Percentiles rank a stretch among this genome's conserved stretches.
Evolutionary conservation across 1,140 invertebrate genomes (phyloP).

Genomic region (Scaptodrosophila lebanonensis): DNA sequence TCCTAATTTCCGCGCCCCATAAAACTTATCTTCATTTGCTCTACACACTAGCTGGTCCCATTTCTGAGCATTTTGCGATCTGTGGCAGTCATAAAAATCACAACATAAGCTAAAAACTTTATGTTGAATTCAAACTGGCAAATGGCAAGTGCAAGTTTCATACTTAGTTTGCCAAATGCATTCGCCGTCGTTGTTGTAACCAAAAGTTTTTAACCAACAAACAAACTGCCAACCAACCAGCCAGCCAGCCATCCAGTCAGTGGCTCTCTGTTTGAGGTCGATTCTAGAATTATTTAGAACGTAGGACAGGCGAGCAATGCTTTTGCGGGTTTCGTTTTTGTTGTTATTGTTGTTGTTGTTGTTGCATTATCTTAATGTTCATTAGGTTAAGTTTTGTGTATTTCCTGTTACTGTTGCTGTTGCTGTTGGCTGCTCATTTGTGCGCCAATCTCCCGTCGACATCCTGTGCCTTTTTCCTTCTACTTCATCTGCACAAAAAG

Average conservation of each 20-base stretch:
- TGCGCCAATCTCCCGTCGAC: slow-evolving; percentile 64
- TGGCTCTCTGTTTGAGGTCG: slow-evolving; percentile 46
- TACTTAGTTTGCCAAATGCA: slow-evolving; percentile 54
- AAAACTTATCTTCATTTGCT: slow-evolving; percentile 71
- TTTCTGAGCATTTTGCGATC: slow-evolving; percentile 2
- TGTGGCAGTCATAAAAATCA: slow-evolving; percentile 57
- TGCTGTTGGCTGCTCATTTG: slow-evolving; percentile 52
- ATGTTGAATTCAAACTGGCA: slow-evolving; percentile 67
- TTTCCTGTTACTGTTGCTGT: slow-evolving; percentile 46
- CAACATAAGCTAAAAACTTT: slow-evolving; percentile 74
- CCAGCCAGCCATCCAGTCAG: too few relatives aligned
- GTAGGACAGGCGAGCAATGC: slow-evolving; percentile 1
- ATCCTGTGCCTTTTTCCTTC: slow-evolving; percentile 39
- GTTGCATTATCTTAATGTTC: slow-evolving; percentile 75
- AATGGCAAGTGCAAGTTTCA: slow-evolving; percentile 65
- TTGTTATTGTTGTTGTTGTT: slow-evolving; percentile 36
- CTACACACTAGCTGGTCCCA: neutral
- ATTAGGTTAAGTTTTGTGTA: slow-evolving; percentile 73
- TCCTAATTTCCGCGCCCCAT: slow-evolving; percentile 73
- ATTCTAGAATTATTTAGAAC: slow-evolving; percentile 54
- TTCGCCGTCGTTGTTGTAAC: slow-evolving; percentile 43
- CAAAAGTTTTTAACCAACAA: slow-evolving; percentile 69
- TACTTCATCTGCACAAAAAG: slow-evolving; percentile 51
- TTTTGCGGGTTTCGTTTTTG: neutral
- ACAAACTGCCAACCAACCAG: too few relatives aligned